Conservation (phyloP, 2,113 vertebrate genomes). For the Dipodomys ordii region DNA sequence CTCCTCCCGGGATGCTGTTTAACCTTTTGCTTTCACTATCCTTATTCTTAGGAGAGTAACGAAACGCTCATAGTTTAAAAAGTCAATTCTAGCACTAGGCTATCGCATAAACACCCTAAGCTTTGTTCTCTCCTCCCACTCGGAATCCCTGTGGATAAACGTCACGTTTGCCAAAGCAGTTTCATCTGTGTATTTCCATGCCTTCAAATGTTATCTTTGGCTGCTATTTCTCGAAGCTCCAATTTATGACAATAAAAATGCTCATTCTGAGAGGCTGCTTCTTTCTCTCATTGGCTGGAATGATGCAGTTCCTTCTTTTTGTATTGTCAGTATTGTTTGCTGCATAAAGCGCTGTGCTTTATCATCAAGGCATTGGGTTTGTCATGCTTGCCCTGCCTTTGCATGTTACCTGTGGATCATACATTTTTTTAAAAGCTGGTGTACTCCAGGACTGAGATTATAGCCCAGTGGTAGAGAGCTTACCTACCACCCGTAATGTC, state of each 20-base stretch:
- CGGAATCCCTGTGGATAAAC: neutral
- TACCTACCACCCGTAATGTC: too few relatives aligned
- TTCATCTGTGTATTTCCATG: neutral
- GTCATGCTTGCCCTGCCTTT: neutral
- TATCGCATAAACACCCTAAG: neutral
- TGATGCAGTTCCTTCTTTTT: neutral
- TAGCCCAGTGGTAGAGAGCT: neutral
- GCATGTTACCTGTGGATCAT: neutral
- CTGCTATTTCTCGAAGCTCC: neutral
- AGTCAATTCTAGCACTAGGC: constrained; percentile 42
- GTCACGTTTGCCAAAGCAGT: neutral
- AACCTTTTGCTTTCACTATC: constrained; percentile 74
- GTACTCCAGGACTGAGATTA: too few relatives aligned
- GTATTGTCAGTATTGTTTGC: neutral
- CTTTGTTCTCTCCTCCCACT: neutral
- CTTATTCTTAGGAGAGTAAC: constrained; percentile 47
- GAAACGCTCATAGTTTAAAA: constrained; percentile 46
- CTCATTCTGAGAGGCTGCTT: neutral
- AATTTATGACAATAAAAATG: neutral
- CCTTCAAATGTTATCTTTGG: neutral
- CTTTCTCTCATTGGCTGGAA: neutral
- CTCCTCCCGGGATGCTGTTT: constrained; percentile 73
- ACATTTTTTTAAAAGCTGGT: neutral
- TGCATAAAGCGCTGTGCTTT: neutral
- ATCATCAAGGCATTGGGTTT: neutral